These are phyloP conservation scores for Sterrhoptilus dennistouni DNA, from an alignment of 2,113 vertebrate genomes.

Conservation along the genomic window DNA sequence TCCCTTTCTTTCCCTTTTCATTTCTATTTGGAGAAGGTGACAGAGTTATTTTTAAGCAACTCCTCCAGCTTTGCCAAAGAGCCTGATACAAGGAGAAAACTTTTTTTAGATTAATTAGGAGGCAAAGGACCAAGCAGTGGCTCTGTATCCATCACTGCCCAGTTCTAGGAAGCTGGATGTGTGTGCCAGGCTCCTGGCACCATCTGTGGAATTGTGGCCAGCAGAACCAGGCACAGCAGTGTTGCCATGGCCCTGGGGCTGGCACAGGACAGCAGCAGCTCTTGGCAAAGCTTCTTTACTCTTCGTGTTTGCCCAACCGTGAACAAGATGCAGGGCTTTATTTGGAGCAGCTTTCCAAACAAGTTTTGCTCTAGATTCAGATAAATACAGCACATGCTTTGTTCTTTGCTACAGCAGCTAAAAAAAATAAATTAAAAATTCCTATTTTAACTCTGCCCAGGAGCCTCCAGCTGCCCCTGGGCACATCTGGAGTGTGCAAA, in stretches of 20 bases:
- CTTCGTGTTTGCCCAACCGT: neutral
- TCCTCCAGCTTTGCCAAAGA: neutral
- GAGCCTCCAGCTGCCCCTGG: neutral
- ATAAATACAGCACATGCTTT: neutral
- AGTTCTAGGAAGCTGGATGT: neutral
- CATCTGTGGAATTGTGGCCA: neutral
- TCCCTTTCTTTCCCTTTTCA: neutral
- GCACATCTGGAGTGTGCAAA: neutral
- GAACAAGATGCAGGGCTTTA: neutral
- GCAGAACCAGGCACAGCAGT: neutral
- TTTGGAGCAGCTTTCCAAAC: neutral
- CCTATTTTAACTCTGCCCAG: neutral
- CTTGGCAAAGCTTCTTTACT: neutral
- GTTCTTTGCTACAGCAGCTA: neutral
- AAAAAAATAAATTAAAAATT: neutral
- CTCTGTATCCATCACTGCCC: neutral
- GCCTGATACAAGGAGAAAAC: neutral
- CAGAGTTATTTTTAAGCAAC: neutral
- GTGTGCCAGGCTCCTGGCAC: neutral
- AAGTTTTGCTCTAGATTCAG: neutral
- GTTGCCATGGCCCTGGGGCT: neutral
- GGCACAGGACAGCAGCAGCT: slow-evolving; percentile 1
- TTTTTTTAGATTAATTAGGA: slow-evolving; percentile 18
- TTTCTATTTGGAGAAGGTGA: neutral
- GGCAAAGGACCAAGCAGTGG: neutral